These are phyloP conservation scores for Drosophila rhopaloa DNA, from an alignment of 1,140 invertebrate species.

Conservation along the genomic window DNA sequence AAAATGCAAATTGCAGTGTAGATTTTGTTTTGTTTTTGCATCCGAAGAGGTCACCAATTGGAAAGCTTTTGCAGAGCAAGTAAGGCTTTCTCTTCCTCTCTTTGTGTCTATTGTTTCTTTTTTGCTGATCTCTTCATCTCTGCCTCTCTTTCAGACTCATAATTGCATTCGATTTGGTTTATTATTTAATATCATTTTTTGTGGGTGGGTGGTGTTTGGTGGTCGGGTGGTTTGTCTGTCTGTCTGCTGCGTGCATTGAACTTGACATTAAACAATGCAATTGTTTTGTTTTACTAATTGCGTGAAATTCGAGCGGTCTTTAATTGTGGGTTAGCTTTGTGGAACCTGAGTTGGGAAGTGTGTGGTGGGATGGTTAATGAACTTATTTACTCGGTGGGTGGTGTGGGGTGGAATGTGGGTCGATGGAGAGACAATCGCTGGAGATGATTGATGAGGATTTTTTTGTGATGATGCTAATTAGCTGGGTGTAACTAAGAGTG, in stretches of 20 bases:
- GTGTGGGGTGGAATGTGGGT: slow-evolving; percentile 40
- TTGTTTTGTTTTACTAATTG: slow-evolving; percentile 76
- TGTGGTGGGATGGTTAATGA: slow-evolving; percentile 42
- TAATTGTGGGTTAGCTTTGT: slow-evolving; percentile 77
- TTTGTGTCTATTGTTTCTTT: background rate
- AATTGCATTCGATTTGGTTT: slow-evolving; percentile 62
- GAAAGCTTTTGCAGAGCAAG: slow-evolving; percentile 46
- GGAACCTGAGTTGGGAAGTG: slow-evolving; percentile 31
- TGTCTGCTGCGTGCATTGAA: slow-evolving; percentile 72
- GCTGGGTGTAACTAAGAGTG: slow-evolving; percentile 19
- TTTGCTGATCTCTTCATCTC: background rate
- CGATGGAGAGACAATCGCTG: slow-evolving; percentile 26
- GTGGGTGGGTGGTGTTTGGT: slow-evolving; percentile 44
- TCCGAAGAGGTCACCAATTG: slow-evolving; percentile 13
- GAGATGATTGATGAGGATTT: slow-evolving; percentile 31
- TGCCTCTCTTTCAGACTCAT: slow-evolving; percentile 10
- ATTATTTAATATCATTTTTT: slow-evolving; percentile 72
- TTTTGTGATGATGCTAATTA: slow-evolving; percentile 31
- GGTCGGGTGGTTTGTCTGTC: slow-evolving; percentile 38
- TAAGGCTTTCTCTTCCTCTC: slow-evolving; percentile 48
- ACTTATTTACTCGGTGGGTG: slow-evolving; percentile 19
- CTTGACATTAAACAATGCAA: slow-evolving; percentile 74
- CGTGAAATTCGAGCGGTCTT: slow-evolving; percentile 65
- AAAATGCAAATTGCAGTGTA: background rate
- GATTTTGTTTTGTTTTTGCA: background rate